Conservation (phyloP, 92 coral and sea anemone species). For the Umimayanthus kanabou region DNA sequence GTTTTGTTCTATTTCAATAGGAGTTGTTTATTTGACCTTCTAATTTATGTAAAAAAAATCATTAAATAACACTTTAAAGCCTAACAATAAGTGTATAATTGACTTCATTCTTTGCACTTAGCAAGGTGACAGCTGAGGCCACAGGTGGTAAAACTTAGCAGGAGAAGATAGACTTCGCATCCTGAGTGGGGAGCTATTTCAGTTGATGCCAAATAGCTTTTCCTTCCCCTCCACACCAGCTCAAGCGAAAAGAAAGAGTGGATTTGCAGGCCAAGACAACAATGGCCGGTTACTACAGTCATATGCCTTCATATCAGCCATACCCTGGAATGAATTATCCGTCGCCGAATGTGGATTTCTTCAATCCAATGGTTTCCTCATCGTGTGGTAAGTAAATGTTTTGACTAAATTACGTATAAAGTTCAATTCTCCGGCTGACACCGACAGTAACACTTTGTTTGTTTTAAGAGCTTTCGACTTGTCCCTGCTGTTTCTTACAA, state of each 20-base stretch:
- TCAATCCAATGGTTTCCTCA: constrained; percentile 80
- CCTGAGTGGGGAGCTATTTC: constrained; percentile 14
- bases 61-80: constrained; percentile 58
- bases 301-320: constrained; percentile 74
- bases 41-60: constrained; percentile 38
- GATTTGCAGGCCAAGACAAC: not conserved
- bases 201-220: constrained; percentile 33
- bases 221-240: constrained; percentile 11
- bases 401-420: not conserved
- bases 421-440: not conserved
- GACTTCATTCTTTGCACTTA: constrained; percentile 64
- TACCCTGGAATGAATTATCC: constrained; percentile 73
- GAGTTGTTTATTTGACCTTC: constrained; percentile 44
- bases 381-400: constrained; percentile 77
- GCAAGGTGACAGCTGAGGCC: constrained; percentile 59
- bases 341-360: constrained; percentile 86
- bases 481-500: not conserved
- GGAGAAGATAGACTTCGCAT: constrained; percentile 26
- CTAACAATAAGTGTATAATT: constrained; percentile 60
- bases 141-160: constrained; percentile 37
- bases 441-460: constrained; percentile 7
- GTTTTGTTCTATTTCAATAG: constrained; percentile 34
- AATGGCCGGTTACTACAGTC: constrained; percentile 94
- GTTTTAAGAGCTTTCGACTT: not conserved
- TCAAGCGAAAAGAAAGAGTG: not conserved